Evolutionary conservation across 2,797 vertebrate genomes (phyloP), one percentile per base, ranked within the genome.

Genomic region (Anniella stebbinsi): DNA sequence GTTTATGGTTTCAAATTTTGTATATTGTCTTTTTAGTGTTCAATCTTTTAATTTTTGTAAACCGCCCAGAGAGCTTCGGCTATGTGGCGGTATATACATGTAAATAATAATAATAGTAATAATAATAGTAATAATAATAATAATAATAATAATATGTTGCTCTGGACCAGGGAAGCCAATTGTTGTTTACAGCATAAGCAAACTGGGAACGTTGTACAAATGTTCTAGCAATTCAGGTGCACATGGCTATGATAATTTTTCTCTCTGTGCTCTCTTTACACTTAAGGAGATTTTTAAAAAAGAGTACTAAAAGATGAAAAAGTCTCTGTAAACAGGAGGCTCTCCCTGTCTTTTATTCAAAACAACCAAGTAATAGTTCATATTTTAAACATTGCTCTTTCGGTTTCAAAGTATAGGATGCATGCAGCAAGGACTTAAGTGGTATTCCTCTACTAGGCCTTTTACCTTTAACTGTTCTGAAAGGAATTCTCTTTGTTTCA

Each of bases 401-500:
- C 15, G 33, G 4, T 87, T 67, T 48, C 67, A 87, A 69, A 38
- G 60, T 13, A 18, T 15, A n/a, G 86, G 25, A 28, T 9, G 17
- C 67, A 66, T 63, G 15, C 36, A 73, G 21, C 60, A 88, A 5
- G 28, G 88, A 2, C 1, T 25, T 36, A 28, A 67, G 6, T 84
- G 33, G 12, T 2, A 57, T 77, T 38, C 23, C 69, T 85, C 70
- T 0, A 15, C 1, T n/a, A n/a, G n/a, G n/a, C n/a, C n/a, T n/a
- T 23, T 95, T 96, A 99, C 99, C 98, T 99, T 98, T 90, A 99
- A 95, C 73, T 98, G 98, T 57, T 98, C 98, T 8, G 98, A 98
- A 54, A 98, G 95, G 45, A 98, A 92, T 57, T 98, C 98, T 48
- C 93, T 96, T 89, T 96, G 96, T 90, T 88, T 96, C 90, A 93